These are phyloP conservation scores for Papilio glaucus DNA, from an alignment of 1,140 invertebrate genomes.

Conservation along the genomic window DNA sequence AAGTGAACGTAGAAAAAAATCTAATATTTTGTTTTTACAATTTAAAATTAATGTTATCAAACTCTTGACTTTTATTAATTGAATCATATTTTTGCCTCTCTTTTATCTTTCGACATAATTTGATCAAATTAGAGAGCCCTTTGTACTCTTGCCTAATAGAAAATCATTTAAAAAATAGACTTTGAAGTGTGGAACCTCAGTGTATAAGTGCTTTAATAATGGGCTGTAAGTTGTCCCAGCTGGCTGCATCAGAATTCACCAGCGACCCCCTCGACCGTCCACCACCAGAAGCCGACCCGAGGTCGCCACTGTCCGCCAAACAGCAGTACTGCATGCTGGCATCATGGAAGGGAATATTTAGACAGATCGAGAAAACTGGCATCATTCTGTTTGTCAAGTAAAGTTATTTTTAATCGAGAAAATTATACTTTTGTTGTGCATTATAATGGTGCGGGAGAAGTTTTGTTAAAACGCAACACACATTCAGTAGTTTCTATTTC, in stretches of 20 bases:
- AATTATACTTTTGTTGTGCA: no score
- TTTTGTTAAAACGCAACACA: no score
- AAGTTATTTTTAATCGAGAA: conserved; percentile 52
- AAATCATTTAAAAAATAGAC: background rate
- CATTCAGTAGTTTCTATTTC: no score
- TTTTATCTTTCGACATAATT: background rate
- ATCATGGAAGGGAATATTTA: conserved; percentile 74
- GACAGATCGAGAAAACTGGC: conserved; percentile 75
- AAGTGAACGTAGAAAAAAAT: background rate
- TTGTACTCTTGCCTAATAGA: background rate
- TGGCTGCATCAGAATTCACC: conserved; percentile 64
- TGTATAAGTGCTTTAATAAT: conserved; percentile 45
- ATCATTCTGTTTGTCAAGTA: conserved; percentile 75
- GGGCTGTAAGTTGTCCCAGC: conserved; percentile 71
- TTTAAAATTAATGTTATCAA: background rate
- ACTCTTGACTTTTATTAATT: background rate
- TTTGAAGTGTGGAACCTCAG: background rate
- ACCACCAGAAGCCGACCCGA: conserved; percentile 65
- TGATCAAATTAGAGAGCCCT: background rate
- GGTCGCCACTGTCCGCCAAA: conserved; percentile 68
- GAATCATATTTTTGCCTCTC: background rate
- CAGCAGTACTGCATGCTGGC: conserved; percentile 79
- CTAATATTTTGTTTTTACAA: background rate
- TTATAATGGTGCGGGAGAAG: no score
- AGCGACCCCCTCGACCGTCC: conserved; percentile 61